Conservation (phyloP, 2,113 vertebrate genomes). For the Beaufortia kweichowensis region DNA sequence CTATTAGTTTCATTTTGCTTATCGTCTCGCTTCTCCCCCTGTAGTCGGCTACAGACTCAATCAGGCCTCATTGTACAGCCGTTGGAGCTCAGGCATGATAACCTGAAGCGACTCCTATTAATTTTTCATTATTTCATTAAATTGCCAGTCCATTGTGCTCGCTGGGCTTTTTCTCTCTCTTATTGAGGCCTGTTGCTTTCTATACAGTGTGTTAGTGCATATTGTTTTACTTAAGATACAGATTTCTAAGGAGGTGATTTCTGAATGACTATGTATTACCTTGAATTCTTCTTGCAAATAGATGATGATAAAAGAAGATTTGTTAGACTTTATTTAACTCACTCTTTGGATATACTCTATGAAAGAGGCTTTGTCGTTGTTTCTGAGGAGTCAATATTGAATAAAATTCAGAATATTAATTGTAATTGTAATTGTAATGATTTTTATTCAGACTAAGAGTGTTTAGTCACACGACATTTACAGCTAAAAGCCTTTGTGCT, state of each 20-base stretch:
- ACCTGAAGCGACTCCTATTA: conserved; percentile 60
- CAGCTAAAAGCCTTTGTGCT: too few relatives aligned
- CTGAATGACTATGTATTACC: not conserved
- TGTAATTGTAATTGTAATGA: too few relatives aligned
- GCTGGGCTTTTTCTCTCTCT: not conserved
- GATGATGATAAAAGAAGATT: not conserved
- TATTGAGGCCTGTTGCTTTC: conserved; percentile 20
- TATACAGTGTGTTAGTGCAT: conserved; percentile 3
- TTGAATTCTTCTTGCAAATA: not conserved
- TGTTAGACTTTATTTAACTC: not conserved
- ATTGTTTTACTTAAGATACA: conserved; percentile 22
- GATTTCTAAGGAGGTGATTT: conserved; percentile 20
- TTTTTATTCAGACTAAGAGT: too few relatives aligned
- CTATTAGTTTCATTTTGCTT: conserved; percentile 57
- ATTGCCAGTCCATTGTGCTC: conserved; percentile 51
- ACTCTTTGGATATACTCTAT: not conserved
- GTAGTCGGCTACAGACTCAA: conserved; percentile 47
- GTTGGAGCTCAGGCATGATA: conserved; percentile 52
- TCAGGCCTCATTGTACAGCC: conserved; percentile 41
- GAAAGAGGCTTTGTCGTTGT: not conserved
- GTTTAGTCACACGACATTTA: too few relatives aligned
- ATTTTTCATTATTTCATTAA: conserved; percentile 61
- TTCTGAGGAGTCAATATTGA: not conserved
- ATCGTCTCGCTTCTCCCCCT: conserved; percentile 48
- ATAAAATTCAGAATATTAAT: not conserved